A percentile compares a stretch with the other conserved stretches of the same genome.
Conservation (phyloP, 2,797 vertebrate species). For the Huso huso region DNA sequence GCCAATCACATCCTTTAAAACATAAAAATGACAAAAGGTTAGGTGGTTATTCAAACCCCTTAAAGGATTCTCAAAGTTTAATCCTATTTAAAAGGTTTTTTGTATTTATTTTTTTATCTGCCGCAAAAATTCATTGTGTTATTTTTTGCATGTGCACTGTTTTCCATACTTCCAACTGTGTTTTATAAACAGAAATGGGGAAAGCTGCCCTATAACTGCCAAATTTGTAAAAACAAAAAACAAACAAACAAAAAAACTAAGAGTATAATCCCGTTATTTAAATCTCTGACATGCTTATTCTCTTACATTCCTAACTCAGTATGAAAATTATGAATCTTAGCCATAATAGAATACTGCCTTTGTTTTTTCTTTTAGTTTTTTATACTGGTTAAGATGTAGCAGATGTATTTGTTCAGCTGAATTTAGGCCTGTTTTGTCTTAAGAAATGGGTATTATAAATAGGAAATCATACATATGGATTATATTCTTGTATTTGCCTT, state of each 20-base stretch:
- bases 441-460: no score
- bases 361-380: neutral
- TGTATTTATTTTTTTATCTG: conserved; percentile 15
- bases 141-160: neutral
- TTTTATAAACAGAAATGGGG: neutral
- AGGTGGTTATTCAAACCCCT: neutral
- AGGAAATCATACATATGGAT: no score
- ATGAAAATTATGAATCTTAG: neutral
- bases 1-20: neutral
- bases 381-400: neutral
- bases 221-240: neutral
- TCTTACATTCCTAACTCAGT: neutral
- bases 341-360: neutral
- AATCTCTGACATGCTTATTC: neutral
- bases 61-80: conserved; percentile 21
- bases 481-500: no score
- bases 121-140: neutral
- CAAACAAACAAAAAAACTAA: no score
- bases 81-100: conserved; percentile 21
- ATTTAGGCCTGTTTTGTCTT: no score
- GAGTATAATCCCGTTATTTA: neutral
- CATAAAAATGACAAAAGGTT: neutral
- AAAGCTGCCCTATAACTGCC: neutral
- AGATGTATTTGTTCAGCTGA: neutral
- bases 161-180: neutral